These are phyloP conservation scores for Drosophila triauraria DNA, from an alignment of 1,140 invertebrate genomes.

Conservation along the genomic window DNA sequence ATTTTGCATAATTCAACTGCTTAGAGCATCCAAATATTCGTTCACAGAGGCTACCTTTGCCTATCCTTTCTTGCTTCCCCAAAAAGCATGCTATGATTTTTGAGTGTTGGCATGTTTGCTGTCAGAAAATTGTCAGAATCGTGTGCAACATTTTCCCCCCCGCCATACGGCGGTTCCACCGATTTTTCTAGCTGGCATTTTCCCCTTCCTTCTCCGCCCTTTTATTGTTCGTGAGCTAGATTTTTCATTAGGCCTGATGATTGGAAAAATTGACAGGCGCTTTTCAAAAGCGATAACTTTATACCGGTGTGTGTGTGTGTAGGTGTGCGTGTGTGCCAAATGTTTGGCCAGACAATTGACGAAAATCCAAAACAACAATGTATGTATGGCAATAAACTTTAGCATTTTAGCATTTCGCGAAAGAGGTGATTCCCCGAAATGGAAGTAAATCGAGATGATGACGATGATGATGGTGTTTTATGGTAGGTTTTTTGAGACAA, in stretches of 20 bases:
- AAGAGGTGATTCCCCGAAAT: constrained; percentile 12
- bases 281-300: constrained; percentile 73
- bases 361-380: constrained; percentile 51
- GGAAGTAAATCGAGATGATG: constrained; percentile 24
- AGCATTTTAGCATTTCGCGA: constrained; percentile 40
- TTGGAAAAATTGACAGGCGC: constrained; percentile 80
- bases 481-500: not conserved
- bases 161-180: not conserved
- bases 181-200: constrained; percentile 12
- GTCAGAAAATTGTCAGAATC: constrained; percentile 83
- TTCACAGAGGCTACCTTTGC: too few species aligned
- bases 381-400: constrained; percentile 35
- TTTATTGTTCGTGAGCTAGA: constrained; percentile 51
- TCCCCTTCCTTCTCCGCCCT: not conserved
- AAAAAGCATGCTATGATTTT: constrained; percentile 70
- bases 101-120: constrained; percentile 83
- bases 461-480: not conserved
- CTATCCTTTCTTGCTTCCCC: not conserved
- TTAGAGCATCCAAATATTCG: constrained; percentile 1
- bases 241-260: constrained; percentile 80
- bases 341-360: constrained; percentile 69
- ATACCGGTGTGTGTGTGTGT: constrained; percentile 37
- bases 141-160: constrained; percentile 60
- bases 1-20: not conserved
- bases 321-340: constrained; percentile 42